phyloP scores from a whole-genome alignment of 2,797 vertebrate genomes.

The Brotula barbata region DNA sequence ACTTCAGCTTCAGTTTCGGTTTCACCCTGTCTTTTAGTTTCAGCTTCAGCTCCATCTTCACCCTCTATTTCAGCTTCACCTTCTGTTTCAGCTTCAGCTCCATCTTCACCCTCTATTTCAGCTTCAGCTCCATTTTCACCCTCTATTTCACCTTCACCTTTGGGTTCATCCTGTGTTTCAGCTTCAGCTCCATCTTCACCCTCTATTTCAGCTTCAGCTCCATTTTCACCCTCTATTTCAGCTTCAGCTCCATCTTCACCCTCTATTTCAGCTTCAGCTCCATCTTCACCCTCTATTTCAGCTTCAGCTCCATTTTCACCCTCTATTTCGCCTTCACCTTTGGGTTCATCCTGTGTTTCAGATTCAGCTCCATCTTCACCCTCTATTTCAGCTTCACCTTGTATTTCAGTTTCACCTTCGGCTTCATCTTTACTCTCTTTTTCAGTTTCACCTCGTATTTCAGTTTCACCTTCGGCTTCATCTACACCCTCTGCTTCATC shows the following conservation, averaged over 20 bases:
- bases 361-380: slow-evolving; percentile 4
- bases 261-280: not conserved
- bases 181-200: no score
- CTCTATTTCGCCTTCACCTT: not conserved
- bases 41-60: not conserved
- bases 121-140: no score
- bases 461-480: slow-evolving; percentile 4
- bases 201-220: no score
- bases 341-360: slow-evolving; percentile 1
- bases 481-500: not conserved
- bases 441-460: no score
- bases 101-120: no score
- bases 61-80: not conserved
- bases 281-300: not conserved
- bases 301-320: not conserved
- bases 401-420: not conserved
- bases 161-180: no score
- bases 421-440: not conserved
- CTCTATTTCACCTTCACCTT: no score
- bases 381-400: not conserved
- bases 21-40: not conserved
- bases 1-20: not conserved
- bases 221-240: no score
- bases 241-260: no score
- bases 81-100: no score